Evolutionary conservation across 2,113 vertebrate species (phyloP), one percentile per base, ranked within the genome.

Genomic region (Elephantulus edwardii): DNA sequence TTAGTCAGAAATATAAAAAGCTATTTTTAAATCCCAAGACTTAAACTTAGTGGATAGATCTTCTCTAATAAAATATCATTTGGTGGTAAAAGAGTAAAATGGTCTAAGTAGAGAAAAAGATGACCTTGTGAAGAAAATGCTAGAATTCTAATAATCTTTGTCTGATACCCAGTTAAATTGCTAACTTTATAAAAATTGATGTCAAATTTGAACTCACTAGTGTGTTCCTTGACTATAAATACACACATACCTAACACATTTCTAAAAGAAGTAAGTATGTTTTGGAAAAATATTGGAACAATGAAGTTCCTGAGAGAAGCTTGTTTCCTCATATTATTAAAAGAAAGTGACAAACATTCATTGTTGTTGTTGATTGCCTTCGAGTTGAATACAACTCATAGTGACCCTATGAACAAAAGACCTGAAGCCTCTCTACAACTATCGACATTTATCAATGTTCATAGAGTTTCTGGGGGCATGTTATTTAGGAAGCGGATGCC

Each of bases 291-390:
- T 85, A 95, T 10, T 70, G 95, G 91, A 95, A 96, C 96, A 95
- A 97, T 97, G 95, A 95, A 85, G 94, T 95, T 96, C 96, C 96
- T 97, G 87, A 96, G 92, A 96, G 96, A 92, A 86, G 94, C 86
- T 97, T 96, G 89, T 96, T 97, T 97, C 97, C 96, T 95, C 85
- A 96, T 91, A 97, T 97, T 97, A 97, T 97, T 97, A 97, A 97
- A 97, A 95, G 97, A 97, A 97, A 96, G 97, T 96, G 96, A 97
- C 83, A 81, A 93, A 94, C 88, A 35, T 95, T 97, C 97, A 95
- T n/a, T n/a, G n/a, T n/a, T n/a, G n/a, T n/a, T n/a, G n/a, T n/a
- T n/a, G n/a, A n/a, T n/a, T n/a, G n/a, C n/a, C n/a, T n/a, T n/a
- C n/a, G n/a, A n/a, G n/a, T n/a, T n/a, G n/a, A n/a, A n/a, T n/a